Conservation (phyloP, 1,140 invertebrate genomes). For the Aricia agestis region DNA sequence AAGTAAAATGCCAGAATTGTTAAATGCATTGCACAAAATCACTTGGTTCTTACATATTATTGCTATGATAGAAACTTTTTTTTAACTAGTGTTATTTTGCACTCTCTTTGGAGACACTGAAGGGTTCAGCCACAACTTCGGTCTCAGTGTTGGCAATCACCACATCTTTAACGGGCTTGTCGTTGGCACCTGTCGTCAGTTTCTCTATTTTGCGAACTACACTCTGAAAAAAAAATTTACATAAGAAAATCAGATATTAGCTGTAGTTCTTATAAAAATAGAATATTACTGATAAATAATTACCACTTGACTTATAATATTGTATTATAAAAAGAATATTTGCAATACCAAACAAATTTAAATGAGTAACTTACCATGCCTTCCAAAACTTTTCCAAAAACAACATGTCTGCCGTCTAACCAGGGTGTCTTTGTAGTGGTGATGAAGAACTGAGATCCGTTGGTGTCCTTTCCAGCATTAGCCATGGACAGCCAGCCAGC, state of each 20-base stretch:
- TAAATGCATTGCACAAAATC: slow-evolving; percentile 22
- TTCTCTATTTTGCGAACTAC: slow-evolving; percentile 91
- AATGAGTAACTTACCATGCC: slow-evolving; percentile 85
- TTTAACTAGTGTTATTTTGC: slow-evolving; percentile 70
- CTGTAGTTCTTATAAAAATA: no score
- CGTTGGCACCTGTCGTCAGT: slow-evolving; percentile 83
- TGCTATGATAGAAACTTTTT: slow-evolving; percentile 7
- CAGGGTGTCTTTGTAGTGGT: slow-evolving; percentile 94
- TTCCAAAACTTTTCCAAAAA: slow-evolving; percentile 95
- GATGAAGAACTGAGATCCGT: slow-evolving; percentile 99
- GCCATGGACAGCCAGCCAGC: slow-evolving; percentile 98
- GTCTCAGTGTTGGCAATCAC: slow-evolving; percentile 85
- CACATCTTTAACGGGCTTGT: slow-evolving; percentile 88
- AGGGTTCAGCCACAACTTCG: slow-evolving; percentile 84
- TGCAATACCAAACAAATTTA: background rate
- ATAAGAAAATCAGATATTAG: no score
- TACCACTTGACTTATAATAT: background rate
- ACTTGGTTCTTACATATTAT: slow-evolving; percentile 17
- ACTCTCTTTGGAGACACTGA: slow-evolving; percentile 88
- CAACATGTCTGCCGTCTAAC: slow-evolving; percentile 97
- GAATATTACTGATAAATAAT: background rate
- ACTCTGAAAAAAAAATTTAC: slow-evolving; percentile 78
- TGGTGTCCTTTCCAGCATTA: slow-evolving; percentile 97
- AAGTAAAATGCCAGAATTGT: background rate
- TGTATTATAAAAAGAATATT: background rate